phyloP scores from a whole-genome alignment of 2,888 invertebrate genomes.

The Archaeoteleia sp. region DNA sequence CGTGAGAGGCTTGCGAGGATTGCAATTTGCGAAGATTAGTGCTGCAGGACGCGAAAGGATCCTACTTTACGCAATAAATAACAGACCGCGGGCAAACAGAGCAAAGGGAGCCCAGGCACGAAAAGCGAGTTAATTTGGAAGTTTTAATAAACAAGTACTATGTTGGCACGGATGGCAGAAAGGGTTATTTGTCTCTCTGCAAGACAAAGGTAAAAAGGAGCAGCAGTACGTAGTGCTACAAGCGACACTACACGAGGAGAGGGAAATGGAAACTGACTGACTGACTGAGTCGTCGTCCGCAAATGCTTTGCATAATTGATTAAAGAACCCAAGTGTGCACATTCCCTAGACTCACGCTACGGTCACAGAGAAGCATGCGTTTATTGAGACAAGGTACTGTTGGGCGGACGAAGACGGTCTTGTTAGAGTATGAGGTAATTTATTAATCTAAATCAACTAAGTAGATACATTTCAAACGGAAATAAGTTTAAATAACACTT shows the following conservation, averaged over 20 bases:
- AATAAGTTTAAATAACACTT: not conserved
- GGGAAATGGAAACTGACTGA: slow-evolving; percentile 37
- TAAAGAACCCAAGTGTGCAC: slow-evolving; percentile 64
- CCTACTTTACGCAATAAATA: slow-evolving; percentile 9
- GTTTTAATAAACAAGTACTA: slow-evolving; percentile 65
- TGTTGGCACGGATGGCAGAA: slow-evolving; percentile 16
- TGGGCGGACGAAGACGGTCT: not conserved
- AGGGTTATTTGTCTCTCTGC: slow-evolving; percentile 37
- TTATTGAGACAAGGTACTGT: slow-evolving; percentile 18
- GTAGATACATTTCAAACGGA: slow-evolving; percentile 1
- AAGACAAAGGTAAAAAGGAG: slow-evolving; percentile 55
- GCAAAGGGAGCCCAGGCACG: slow-evolving; percentile 7
- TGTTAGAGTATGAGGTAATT: not conserved
- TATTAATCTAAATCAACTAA: slow-evolving; percentile 2
- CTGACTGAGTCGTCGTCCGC: slow-evolving; percentile 55
- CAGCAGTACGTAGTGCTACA: slow-evolving; percentile 50
- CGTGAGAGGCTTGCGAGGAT: slow-evolving; percentile 2
- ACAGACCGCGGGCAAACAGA: slow-evolving; percentile 3
- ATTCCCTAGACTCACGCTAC: slow-evolving; percentile 32
- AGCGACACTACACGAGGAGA: slow-evolving; percentile 30
- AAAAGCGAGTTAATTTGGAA: slow-evolving; percentile 60
- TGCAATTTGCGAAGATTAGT: slow-evolving; percentile 2
- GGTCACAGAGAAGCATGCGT: slow-evolving; percentile 24
- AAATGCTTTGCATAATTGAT: slow-evolving; percentile 74
- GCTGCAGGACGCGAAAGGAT: not conserved